Percentiles rank a stretch among this genome's conserved stretches.
phyloP scores from a whole-genome alignment of 2,113 vertebrate genomes.

The Petromus typicus region DNA sequence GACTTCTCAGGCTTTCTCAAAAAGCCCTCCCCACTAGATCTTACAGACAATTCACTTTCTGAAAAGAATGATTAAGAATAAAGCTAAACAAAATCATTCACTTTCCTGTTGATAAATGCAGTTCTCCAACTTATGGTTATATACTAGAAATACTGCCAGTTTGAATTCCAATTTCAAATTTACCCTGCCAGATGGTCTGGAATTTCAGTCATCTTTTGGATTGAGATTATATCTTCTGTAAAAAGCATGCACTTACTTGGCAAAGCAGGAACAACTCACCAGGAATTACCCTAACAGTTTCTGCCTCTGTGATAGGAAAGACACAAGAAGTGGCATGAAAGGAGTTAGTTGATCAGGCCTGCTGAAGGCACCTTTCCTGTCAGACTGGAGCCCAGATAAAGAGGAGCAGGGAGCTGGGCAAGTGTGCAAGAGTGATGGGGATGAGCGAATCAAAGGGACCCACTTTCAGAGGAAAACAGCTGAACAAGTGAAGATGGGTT shows the following conservation, averaged over 20 bases:
- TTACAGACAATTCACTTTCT: background rate
- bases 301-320: background rate
- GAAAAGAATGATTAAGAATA: background rate
- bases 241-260: background rate
- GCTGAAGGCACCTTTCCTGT: rapidly evolving
- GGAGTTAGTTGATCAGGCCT: too few species aligned
- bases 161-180: background rate
- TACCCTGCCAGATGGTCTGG: background rate
- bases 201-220: background rate
- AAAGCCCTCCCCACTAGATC: background rate
- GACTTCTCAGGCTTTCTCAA: background rate
- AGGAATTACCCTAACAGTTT: background rate
- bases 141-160: background rate
- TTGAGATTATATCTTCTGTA: background rate
- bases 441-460: background rate
- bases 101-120: background rate
- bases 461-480: background rate
- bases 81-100: background rate
- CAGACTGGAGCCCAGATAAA: background rate
- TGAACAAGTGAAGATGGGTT: background rate
- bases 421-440: too few species aligned
- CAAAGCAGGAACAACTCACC: background rate
- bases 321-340: background rate
- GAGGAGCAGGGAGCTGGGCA: too few species aligned
- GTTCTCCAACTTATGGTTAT: background rate